These are phyloP conservation scores for Eulemur coronatus DNA, from an alignment of 2,797 vertebrate genomes.

Conservation along the genomic window DNA sequence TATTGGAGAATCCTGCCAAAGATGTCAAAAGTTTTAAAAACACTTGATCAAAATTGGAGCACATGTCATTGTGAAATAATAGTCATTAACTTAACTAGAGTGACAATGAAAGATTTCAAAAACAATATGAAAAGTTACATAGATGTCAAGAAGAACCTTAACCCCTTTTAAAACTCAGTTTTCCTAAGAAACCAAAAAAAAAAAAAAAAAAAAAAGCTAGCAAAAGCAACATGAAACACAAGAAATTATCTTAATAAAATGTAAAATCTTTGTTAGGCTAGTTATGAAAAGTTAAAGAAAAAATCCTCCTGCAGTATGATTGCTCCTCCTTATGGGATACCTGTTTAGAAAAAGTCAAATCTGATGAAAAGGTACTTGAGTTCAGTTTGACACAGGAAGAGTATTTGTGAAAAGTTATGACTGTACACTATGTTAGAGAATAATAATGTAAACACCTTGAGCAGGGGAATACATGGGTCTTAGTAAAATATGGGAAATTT, in stretches of 20 bases:
- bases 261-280: not conserved
- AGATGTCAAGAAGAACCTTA: not conserved
- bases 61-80: not conserved
- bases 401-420: not conserved
- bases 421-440: not conserved
- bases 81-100: not conserved
- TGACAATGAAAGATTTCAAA: not conserved
- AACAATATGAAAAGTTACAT: not conserved
- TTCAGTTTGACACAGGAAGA: not conserved
- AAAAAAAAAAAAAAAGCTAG: not conserved
- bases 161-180: not conserved
- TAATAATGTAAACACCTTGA: not conserved
- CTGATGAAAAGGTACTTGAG: no score
- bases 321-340: not conserved
- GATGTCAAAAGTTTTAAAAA: not conserved
- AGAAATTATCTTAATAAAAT: not conserved
- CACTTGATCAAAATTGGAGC: not conserved
- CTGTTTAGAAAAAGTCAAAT: accelerated
- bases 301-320: not conserved
- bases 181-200: not conserved
- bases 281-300: not conserved
- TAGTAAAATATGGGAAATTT: not conserved
- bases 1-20: not conserved
- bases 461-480: not conserved
- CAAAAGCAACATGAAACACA: not conserved